A percentile compares a stretch with the other conserved stretches of the same genome.
Conservation (phyloP, 2,888 invertebrate genomes). For the Nymphalis urticae region DNA sequence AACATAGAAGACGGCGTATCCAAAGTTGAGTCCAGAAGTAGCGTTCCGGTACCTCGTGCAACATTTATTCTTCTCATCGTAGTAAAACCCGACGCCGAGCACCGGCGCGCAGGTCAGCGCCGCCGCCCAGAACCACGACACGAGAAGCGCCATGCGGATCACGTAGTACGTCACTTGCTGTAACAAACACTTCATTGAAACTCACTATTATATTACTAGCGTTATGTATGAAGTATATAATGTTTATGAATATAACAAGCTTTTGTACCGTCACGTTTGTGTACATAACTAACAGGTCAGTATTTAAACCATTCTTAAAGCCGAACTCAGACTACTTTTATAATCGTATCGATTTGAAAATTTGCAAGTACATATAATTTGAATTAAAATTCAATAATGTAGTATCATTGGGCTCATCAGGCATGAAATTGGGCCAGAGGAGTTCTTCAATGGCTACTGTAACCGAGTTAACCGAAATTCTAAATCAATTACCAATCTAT, state of each 20-base stretch:
- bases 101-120: slow-evolving; percentile 88
- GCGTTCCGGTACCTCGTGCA: slow-evolving; percentile 90
- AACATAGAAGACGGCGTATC: slow-evolving; percentile 89
- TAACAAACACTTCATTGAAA: slow-evolving; percentile 1
- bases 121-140: slow-evolving; percentile 86
- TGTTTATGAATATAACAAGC: too few relatives aligned
- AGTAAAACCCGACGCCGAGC: slow-evolving; percentile 87
- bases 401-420: too few relatives aligned
- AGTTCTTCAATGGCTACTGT: too few relatives aligned
- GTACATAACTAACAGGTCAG: neutral
- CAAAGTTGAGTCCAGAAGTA: slow-evolving; percentile 82
- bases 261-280: too few relatives aligned
- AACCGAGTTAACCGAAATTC: too few relatives aligned
- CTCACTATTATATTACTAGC: neutral
- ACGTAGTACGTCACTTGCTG: slow-evolving; percentile 91
- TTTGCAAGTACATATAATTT: too few relatives aligned
- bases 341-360: too few relatives aligned
- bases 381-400: too few relatives aligned
- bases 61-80: slow-evolving; percentile 69
- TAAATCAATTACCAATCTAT: too few relatives aligned
- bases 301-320: neutral
- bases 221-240: too few relatives aligned
- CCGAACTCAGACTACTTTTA: too few relatives aligned
- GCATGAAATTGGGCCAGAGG: too few relatives aligned
- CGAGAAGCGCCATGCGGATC: slow-evolving; percentile 86